phyloP scores from a whole-genome alignment of 2,797 vertebrate species.

The Morelia viridis region DNA sequence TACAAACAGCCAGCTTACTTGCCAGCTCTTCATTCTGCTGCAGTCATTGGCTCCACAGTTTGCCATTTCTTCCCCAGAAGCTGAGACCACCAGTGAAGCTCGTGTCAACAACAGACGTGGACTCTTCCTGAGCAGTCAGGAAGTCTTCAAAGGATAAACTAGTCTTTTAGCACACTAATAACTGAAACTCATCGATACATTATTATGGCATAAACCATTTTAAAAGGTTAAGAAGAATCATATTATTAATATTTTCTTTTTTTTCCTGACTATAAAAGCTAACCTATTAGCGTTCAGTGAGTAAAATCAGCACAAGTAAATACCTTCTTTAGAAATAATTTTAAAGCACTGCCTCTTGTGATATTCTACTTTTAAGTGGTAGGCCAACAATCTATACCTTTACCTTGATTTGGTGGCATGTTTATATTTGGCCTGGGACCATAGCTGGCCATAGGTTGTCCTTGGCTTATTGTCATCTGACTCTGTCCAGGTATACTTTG shows the following conservation, averaged over 20 bases:
- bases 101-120: neutral
- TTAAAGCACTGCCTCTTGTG: neutral
- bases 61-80: too few species aligned
- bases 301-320: neutral
- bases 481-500: slow-evolving; percentile 93
- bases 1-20: too few species aligned
- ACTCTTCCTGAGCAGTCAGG: neutral
- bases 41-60: too few species aligned
- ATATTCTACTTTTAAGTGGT: neutral
- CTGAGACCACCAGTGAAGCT: neutral
- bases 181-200: neutral
- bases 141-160: neutral
- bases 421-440: slow-evolving; percentile 97
- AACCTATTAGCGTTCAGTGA: neutral
- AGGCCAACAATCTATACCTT: neutral
- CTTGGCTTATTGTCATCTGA: slow-evolving; percentile 97
- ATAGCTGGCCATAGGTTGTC: slow-evolving; percentile 94
- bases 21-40: too few species aligned
- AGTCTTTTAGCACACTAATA: neutral
- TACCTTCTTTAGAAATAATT: neutral
- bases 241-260: neutral
- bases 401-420: slow-evolving; percentile 96
- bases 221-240: neutral
- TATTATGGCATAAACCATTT: neutral
- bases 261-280: neutral